These are phyloP conservation scores for Chalcosyrphus nemorum DNA, from an alignment of 2,888 invertebrate species.

Conservation along the genomic window DNA sequence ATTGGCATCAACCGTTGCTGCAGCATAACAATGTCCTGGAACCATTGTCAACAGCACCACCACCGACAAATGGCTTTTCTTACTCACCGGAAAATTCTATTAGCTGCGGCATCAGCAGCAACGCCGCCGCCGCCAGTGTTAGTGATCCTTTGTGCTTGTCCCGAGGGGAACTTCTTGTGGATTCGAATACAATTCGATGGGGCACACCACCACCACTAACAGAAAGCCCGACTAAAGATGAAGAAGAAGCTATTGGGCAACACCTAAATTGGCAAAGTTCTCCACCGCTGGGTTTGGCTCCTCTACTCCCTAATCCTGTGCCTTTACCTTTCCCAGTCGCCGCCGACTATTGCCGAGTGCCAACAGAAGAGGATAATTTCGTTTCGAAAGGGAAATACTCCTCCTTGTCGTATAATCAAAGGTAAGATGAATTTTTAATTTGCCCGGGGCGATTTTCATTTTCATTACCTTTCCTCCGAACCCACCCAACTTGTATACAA, in stretches of 20 bases:
- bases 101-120: conserved; percentile 51
- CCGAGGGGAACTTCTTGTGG: conserved; percentile 48
- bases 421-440: conserved; percentile 73
- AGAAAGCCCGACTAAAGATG: no score
- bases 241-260: conserved; percentile 44
- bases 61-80: conserved; percentile 55
- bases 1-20: conserved; percentile 56
- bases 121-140: conserved; percentile 41
- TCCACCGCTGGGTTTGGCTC: neutral
- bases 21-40: conserved; percentile 28
- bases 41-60: conserved; percentile 35
- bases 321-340: neutral
- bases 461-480: conserved; percentile 39
- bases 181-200: conserved; percentile 24
- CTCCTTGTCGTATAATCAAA: conserved; percentile 62
- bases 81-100: conserved; percentile 71
- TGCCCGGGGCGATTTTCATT: conserved; percentile 67
- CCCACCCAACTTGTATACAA: neutral
- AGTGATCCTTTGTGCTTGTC: conserved; percentile 66
- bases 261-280: conserved; percentile 42
- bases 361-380: conserved; percentile 56
- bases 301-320: conserved; percentile 4
- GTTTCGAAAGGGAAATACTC: conserved; percentile 42
- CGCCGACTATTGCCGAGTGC: neutral
- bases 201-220: conserved; percentile 4